Percentiles rank a stretch among this genome's conserved stretches.
Conservation (phyloP, 2,888 invertebrate species). For the Oxycera nigricornis region DNA sequence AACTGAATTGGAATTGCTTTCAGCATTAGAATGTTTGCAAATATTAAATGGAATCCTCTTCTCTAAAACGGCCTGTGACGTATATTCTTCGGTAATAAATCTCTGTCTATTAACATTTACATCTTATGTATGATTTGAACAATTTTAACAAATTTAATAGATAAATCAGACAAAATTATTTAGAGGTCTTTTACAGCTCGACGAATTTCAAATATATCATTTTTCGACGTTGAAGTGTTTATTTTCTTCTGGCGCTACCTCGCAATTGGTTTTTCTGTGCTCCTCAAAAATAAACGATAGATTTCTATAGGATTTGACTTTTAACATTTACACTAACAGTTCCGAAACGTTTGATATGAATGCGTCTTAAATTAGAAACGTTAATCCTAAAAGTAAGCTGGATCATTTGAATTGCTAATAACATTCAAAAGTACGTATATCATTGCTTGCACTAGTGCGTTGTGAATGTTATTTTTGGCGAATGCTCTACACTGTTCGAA, state of each 20-base stretch:
- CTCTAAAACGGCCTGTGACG: too few relatives aligned
- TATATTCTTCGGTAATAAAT: too few relatives aligned
- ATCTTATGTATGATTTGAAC: too few relatives aligned
- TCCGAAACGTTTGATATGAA: neutral
- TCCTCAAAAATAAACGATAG: neutral
- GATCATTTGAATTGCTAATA: neutral
- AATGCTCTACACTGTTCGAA: neutral
- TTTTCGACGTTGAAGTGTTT: slow-evolving; percentile 5
- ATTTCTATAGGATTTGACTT: neutral
- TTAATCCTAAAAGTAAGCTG: neutral
- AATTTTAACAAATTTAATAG: neutral
- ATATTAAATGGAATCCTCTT: too few relatives aligned
- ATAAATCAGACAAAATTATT: neutral
- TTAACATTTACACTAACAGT: neutral
- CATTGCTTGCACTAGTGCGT: neutral
- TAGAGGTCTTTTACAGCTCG: neutral
- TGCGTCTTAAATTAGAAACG: neutral
- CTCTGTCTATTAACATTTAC: too few relatives aligned
- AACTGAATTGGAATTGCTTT: too few relatives aligned
- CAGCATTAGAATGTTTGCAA: too few relatives aligned
- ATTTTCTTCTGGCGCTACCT: neutral
- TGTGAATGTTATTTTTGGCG: neutral
- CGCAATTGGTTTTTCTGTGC: neutral
- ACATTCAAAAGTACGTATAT: neutral
- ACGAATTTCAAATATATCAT: neutral